Evolutionary conservation across 2,797 vertebrate species (phyloP).

Genomic region (Stomatorhinus walkeri): DNA sequence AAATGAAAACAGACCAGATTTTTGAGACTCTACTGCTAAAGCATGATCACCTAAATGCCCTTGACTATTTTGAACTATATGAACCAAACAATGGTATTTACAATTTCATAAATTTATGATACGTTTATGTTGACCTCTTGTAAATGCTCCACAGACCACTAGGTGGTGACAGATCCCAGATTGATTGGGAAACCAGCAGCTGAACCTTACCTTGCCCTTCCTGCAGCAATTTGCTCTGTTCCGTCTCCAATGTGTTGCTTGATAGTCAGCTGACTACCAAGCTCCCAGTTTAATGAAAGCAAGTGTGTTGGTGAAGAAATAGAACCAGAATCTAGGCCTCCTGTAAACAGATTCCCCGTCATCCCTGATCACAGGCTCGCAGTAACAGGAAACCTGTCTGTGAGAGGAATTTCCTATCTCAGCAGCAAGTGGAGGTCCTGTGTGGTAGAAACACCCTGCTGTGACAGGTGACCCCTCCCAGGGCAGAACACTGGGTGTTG

Average conservation of each 20-base stretch:
- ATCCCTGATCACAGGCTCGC: neutral
- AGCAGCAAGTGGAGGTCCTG: neutral
- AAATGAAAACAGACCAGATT: neutral
- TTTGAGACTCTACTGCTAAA: neutral
- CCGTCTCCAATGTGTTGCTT: neutral
- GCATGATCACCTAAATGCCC: neutral
- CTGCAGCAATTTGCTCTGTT: neutral
- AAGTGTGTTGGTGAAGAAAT: neutral
- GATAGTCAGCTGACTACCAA: neutral
- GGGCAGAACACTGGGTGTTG: slow-evolving; percentile 22
- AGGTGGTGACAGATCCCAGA: neutral
- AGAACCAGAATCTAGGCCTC: neutral
- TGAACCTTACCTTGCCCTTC: neutral
- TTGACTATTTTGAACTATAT: neutral
- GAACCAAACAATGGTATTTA: neutral
- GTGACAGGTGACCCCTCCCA: slow-evolving; percentile 17
- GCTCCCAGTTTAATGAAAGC: neutral
- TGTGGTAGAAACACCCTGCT: neutral
- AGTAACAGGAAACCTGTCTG: neutral
- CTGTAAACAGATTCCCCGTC: neutral
- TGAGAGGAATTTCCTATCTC: neutral
- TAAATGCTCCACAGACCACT: neutral
- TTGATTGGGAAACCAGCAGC: neutral
- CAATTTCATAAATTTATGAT: neutral
- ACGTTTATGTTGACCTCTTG: neutral